Base-by-base conservation (phyloP, 2,797 vertebrate species). In the Phoxinus dragarum region DNA sequence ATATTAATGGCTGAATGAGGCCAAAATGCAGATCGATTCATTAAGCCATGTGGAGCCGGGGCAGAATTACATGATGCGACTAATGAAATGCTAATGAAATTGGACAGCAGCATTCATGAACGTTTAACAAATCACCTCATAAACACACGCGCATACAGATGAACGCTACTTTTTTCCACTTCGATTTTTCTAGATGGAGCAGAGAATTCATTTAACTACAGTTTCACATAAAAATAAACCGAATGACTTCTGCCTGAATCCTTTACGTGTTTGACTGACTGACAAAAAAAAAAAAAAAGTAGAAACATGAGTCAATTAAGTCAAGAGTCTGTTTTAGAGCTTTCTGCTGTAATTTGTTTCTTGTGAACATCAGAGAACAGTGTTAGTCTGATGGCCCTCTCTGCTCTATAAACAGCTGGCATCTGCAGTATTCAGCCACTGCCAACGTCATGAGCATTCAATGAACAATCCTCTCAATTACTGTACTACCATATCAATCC, bases 61-160 rank as follows among this genome's bases (percentile, higher is more conserved):
- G 47, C 59, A 74, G 75, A 67, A 40, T 93, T 92, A 90, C 91
- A 93, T 93, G 90, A 93, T 87, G 40, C 86, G 85, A 88, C 92
- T 95, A 94, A 95, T 94, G 93, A 93, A 93, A 94, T 91, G 83
- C 91, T 95, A 94, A 95, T 94, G 94, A 94, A 94, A 94, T 89
- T 91, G 92, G 93, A 92, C 90, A 86, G 82, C 91, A 91, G 92
- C 92, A 92, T 92, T 94, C 92, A 92, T 91, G 90, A 89, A 90
- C 93, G 93, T 94, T 94, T 94, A 89, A 92, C 86, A 27, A 93
- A 95, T 95, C 93, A 92, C 91, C 93, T 93, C 94, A 93, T 94
- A 94, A 94, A 94, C 81, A 54, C 64, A 84, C 84, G 72, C 75
- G n/a, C 84, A 73, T 80, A 86, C 49, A 84, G 17, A 38, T 21